Evolutionary conservation across 2,113 vertebrate genomes (phyloP).

Genomic region (Nannospalax galili): DNA sequence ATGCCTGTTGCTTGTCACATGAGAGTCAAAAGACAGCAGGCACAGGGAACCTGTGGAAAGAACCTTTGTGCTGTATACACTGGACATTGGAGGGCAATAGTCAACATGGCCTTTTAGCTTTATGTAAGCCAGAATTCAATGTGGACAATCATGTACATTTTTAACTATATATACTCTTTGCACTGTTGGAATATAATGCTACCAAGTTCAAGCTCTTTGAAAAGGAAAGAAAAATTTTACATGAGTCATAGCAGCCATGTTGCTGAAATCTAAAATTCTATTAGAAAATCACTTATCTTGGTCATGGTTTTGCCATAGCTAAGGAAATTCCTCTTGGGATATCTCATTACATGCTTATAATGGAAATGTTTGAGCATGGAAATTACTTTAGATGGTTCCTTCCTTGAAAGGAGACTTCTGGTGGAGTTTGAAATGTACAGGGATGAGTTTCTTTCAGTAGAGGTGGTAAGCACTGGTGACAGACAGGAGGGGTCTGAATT

Average conservation of each 20-base stretch:
- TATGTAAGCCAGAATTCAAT: background rate
- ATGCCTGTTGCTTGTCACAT: background rate
- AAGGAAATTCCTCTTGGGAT: constrained; percentile 20
- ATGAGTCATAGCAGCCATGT: background rate
- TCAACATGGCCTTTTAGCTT: background rate
- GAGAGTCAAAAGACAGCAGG: background rate
- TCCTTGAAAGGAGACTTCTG: background rate
- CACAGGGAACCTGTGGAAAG: background rate
- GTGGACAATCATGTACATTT: background rate
- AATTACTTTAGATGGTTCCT: background rate
- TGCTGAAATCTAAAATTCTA: background rate
- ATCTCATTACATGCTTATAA: background rate
- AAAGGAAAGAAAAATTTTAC: background rate
- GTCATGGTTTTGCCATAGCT: constrained; percentile 8
- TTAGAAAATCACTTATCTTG: background rate
- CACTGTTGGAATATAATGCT: background rate
- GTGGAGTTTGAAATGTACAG: background rate
- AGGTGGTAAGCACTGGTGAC: background rate
- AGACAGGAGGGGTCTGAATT: background rate
- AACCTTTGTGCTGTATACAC: background rate
- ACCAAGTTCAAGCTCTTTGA: background rate
- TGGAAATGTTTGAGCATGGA: background rate
- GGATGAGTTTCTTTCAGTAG: constrained; percentile 5
- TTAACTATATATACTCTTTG: background rate
- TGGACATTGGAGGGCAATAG: background rate